Evolutionary conservation across 2,888 invertebrate genomes (phyloP).

Genomic region (Pachydiplax longipennis): DNA sequence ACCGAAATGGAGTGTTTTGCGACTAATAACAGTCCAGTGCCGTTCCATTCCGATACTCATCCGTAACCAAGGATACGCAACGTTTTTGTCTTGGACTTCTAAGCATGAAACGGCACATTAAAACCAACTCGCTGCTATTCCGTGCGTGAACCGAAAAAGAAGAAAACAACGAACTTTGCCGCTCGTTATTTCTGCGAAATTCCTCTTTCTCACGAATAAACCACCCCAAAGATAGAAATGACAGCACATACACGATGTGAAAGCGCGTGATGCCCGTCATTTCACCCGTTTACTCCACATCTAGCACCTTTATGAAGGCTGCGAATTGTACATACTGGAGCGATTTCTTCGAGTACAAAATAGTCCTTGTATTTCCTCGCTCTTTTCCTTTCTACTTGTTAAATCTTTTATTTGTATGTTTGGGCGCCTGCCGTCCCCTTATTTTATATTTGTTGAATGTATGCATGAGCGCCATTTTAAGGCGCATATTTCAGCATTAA

Average conservation of each 20-base stretch:
- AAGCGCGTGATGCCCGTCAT: not conserved
- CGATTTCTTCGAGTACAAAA: constrained; percentile 27
- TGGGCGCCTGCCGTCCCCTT: not conserved
- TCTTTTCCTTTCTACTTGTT: constrained; percentile 26
- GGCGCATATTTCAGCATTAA: not conserved
- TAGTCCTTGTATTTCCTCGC: constrained; percentile 15
- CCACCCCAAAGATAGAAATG: not conserved
- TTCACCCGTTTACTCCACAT: not conserved
- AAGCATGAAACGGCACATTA: not conserved
- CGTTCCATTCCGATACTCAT: not conserved
- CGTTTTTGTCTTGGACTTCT: not conserved
- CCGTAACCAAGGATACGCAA: not conserved
- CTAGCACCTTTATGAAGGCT: not conserved
- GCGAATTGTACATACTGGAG: constrained; percentile 4
- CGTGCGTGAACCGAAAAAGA: not conserved
- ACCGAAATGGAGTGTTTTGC: not conserved
- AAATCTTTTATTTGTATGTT: constrained; percentile 12
- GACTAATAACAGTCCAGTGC: not conserved
- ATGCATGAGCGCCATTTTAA: constrained; percentile 25
- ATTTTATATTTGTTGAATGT: constrained; percentile 38
- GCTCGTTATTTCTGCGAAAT: not conserved
- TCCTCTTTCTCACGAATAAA: not conserved
- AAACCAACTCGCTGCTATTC: not conserved
- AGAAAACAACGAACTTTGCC: not conserved
- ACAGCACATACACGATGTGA: not conserved